These are phyloP conservation scores for Gerosis bhagava DNA, from an alignment of 2,888 invertebrate species.

Conservation along the genomic window DNA sequence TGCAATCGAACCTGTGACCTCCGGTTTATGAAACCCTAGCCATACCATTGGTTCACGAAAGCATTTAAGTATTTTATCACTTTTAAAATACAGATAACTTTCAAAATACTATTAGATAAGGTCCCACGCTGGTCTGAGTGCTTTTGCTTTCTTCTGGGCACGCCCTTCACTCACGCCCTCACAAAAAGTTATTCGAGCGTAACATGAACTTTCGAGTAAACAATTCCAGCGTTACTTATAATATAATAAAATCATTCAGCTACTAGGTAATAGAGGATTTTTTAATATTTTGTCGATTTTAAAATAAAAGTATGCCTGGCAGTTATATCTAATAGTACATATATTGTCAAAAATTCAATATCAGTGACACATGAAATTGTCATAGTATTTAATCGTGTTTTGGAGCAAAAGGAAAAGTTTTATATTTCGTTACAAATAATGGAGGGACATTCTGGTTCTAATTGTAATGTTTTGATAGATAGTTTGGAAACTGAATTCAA, in stretches of 20 bases:
- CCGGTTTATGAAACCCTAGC: too few species aligned
- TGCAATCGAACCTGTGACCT: too few species aligned
- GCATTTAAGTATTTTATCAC: too few species aligned
- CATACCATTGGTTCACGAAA: too few species aligned
- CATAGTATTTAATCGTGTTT: conserved; percentile 52
- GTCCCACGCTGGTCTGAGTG: not conserved
- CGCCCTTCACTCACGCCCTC: conserved; percentile 58
- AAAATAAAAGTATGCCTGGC: too few species aligned
- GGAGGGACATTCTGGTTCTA: conserved; percentile 54
- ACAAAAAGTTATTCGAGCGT: conserved; percentile 70
- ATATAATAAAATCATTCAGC: too few species aligned
- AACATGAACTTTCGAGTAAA: conserved; percentile 76
- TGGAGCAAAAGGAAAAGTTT: conserved; percentile 50
- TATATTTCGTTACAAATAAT: conserved; percentile 40
- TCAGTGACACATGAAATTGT: conserved; percentile 48
- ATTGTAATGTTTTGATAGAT: conserved; percentile 63
- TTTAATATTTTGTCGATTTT: too few species aligned
- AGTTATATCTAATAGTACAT: not conserved
- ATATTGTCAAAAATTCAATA: conserved; percentile 27
- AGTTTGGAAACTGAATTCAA: conserved; percentile 59
- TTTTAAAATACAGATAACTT: too few species aligned
- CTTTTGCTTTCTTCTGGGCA: conserved; percentile 33
- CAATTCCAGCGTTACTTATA: conserved; percentile 75
- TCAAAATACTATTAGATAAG: not conserved
- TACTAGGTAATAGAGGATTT: too few species aligned